Percentiles rank a stretch among this genome's conserved stretches.
These are phyloP conservation scores for Gambusia holbrooki DNA, from an alignment of 2,113 vertebrate genomes.

Conservation along the genomic window DNA sequence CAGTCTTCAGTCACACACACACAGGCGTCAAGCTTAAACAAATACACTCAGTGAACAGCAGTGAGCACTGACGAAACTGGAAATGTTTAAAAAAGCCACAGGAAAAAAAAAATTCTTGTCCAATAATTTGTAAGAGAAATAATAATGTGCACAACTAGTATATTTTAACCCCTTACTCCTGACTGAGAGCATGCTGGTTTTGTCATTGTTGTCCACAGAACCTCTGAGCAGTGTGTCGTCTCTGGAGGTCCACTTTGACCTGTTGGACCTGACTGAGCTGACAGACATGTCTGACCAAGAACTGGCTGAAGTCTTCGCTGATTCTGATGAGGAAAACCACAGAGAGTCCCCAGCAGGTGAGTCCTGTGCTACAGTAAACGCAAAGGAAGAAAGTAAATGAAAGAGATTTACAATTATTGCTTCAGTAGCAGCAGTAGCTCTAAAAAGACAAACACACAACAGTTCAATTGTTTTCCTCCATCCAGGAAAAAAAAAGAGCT, in stretches of 20 bases:
- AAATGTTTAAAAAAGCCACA: neutral
- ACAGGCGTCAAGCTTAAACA: constrained; percentile 2
- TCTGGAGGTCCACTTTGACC: constrained; percentile 97
- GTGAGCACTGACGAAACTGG: neutral
- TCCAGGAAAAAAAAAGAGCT: neutral
- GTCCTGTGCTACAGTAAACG: constrained; percentile 25
- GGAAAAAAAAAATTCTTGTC: neutral
- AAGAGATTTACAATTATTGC: neutral
- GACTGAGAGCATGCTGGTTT: constrained; percentile 1
- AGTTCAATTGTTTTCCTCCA: no score
- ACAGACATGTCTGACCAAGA: constrained; percentile 99
- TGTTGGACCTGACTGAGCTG: constrained; percentile 94
- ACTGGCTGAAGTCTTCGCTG: constrained; percentile 93
- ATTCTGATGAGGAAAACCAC: constrained; percentile 93
- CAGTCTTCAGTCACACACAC: constrained; percentile 9
- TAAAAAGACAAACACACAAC: neutral
- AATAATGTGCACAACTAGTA: neutral
- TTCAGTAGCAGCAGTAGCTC: neutral
- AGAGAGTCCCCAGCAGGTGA: constrained; percentile 87
- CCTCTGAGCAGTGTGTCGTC: constrained; percentile 97
- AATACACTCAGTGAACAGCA: neutral
- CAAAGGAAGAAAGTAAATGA: neutral
- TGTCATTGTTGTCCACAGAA: constrained; percentile 76
- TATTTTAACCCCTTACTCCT: constrained; percentile 1
- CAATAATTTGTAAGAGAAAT: constrained; percentile 2